A percentile compares a stretch with the other conserved stretches of the same genome.
phyloP scores from a whole-genome alignment of 2,797 vertebrate species.

The Rousettus madagascariensis region DNA sequence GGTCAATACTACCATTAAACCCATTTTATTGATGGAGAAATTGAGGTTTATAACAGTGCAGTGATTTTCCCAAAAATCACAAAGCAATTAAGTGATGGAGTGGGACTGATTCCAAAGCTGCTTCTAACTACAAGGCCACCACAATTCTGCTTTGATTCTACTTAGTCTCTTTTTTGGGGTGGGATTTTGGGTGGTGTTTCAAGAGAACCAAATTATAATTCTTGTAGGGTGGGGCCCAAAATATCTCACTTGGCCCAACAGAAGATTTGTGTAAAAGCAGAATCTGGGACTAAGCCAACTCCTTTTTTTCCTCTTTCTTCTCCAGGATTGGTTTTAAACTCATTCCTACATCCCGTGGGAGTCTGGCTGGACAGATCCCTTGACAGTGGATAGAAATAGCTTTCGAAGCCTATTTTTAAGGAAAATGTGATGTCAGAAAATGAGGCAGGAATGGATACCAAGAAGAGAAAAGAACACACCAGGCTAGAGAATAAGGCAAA shows the following conservation, averaged over 20 bases:
- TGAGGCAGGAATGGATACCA: slow-evolving; percentile 22
- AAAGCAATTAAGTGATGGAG: background rate
- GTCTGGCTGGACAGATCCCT: slow-evolving; percentile 71
- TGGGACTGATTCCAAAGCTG: background rate
- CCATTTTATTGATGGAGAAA: background rate
- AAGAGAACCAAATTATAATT: background rate
- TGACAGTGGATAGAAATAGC: slow-evolving; percentile 68
- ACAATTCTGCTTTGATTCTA: fast-evolving
- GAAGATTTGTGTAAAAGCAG: slow-evolving; percentile 49
- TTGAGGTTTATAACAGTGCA: background rate
- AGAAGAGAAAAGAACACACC: slow-evolving; percentile 5
- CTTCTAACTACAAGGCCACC: background rate
- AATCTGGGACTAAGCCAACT: slow-evolving; percentile 63
- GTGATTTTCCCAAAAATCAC: background rate
- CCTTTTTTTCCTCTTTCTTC: background rate
- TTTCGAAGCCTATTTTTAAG: slow-evolving; percentile 70
- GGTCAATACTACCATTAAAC: no score
- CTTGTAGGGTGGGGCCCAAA: background rate
- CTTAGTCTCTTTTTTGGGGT: background rate
- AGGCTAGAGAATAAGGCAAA: background rate
- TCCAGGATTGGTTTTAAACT: slow-evolving; percentile 58
- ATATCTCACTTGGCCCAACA: slow-evolving; percentile 10
- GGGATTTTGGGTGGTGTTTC: background rate
- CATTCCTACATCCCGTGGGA: slow-evolving; percentile 65
- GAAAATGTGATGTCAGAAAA: slow-evolving; percentile 67